Conservation (phyloP, 1,140 invertebrate species). For the Drosophila pseudoobscura region DNA sequence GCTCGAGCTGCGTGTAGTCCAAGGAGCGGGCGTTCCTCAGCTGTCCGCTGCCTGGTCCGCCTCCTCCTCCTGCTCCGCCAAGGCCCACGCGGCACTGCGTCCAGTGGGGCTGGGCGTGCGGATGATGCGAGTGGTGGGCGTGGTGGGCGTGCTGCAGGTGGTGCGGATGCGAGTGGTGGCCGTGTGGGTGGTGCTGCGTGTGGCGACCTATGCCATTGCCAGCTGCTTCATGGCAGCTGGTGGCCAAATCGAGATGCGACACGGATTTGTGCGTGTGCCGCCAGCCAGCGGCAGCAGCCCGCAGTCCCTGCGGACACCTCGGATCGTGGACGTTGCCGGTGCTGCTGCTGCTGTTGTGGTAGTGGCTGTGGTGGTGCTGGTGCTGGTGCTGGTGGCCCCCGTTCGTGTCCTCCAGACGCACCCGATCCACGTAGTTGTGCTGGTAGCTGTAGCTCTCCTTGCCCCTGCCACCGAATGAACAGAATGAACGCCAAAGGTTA, state of each 20-base stretch:
- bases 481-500: neutral
- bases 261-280: constrained; percentile 79
- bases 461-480: constrained; percentile 24
- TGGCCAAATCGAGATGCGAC: constrained; percentile 83
- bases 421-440: constrained; percentile 78
- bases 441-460: constrained; percentile 75
- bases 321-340: constrained; percentile 46
- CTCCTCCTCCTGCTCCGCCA: constrained; percentile 12
- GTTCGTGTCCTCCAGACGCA: constrained; percentile 61
- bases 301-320: constrained; percentile 58
- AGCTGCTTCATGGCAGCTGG: constrained; percentile 81
- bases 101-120: constrained; percentile 70
- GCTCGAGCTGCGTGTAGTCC: constrained; percentile 73
- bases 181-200: constrained; percentile 36
- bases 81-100: constrained; percentile 64
- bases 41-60: constrained; percentile 48
- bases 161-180: constrained; percentile 29
- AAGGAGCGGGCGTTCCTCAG: constrained; percentile 77
- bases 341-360: constrained; percentile 18
- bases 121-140: constrained; percentile 35
- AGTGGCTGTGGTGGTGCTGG: constrained; percentile 27
- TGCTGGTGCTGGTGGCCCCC: constrained; percentile 6
- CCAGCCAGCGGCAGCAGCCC: constrained; percentile 80
- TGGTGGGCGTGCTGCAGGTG: constrained; percentile 1
- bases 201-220: constrained; percentile 73